Percentiles rank a stretch among this genome's conserved stretches.
Evolutionary conservation across 2,888 invertebrate species (phyloP).

Genomic region (Tetragnatha montana): DNA sequence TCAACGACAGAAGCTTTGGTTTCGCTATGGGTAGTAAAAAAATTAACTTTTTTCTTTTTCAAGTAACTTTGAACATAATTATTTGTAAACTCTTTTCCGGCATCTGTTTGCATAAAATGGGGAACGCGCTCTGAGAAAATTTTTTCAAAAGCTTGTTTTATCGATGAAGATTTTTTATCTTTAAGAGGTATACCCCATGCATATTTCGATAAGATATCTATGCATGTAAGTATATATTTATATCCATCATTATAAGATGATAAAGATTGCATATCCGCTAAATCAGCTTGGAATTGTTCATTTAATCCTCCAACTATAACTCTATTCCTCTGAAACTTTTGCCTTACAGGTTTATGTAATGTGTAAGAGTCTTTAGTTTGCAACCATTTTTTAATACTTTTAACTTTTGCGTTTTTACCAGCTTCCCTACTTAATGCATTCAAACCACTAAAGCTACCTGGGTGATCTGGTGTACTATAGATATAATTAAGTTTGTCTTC

Average conservation of each 20-base stretch:
- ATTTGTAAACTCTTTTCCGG: constrained; percentile 73
- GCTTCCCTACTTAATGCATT: neutral
- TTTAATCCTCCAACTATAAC: constrained; percentile 2
- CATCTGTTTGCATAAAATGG: constrained; percentile 72
- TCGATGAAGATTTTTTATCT: constrained; percentile 69
- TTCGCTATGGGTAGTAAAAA: constrained; percentile 66
- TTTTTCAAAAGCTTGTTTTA: constrained; percentile 69
- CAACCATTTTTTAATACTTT: neutral
- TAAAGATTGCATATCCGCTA: constrained; percentile 15
- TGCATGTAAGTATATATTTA: neutral
- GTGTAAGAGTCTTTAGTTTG: neutral
- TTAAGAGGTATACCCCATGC: constrained; percentile 73
- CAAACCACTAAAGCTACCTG: neutral
- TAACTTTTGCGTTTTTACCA: neutral
- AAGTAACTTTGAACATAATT: constrained; percentile 61
- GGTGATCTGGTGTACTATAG: neutral
- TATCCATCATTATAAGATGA: constrained; percentile 60
- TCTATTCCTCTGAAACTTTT: constrained; percentile 4
- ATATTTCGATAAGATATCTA: constrained; percentile 55
- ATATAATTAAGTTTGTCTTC: no score
- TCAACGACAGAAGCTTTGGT: constrained; percentile 21
- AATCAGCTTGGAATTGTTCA: constrained; percentile 17
- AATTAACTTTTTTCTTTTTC: constrained; percentile 69
- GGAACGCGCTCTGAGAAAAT: constrained; percentile 69
- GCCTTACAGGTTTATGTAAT: neutral